Conservation (phyloP, 1,140 invertebrate species). For the Drosophila ogumai region DNA sequence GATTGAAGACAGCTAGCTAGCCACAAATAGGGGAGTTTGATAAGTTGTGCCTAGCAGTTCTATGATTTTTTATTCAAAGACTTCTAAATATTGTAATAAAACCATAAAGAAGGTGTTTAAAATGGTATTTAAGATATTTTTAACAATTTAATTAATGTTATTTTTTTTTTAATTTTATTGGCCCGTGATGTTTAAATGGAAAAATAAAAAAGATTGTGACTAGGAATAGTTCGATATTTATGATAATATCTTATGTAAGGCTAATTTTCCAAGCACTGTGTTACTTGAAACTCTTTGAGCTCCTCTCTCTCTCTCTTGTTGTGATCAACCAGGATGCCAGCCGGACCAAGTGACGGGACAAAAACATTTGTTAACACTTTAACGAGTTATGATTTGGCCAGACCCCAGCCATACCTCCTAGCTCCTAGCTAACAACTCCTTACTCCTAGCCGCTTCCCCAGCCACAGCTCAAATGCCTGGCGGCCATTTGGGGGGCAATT, state of each 20-base stretch:
- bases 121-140: too few relatives aligned
- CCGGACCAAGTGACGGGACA: conserved; percentile 47
- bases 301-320: not conserved
- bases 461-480: conserved; percentile 25
- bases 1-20: conserved; percentile 26
- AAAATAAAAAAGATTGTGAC: too few relatives aligned
- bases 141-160: too few relatives aligned
- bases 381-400: conserved; percentile 74
- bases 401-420: conserved; percentile 12
- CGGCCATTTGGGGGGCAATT: conserved; percentile 59
- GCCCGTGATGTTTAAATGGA: too few relatives aligned
- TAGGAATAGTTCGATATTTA: too few relatives aligned
- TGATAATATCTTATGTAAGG: too few relatives aligned
- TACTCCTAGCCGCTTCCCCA: not conserved
- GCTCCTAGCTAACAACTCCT: conserved; percentile 12
- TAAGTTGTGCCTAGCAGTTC: not conserved
- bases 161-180: too few relatives aligned
- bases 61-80: too few relatives aligned
- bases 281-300: conserved; percentile 4
- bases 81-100: too few relatives aligned
- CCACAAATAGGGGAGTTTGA: conserved; percentile 6
- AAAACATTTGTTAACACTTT: conserved; percentile 85
- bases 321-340: conserved; percentile 40
- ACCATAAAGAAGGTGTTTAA: too few relatives aligned
- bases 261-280: too few relatives aligned